Percentiles rank a stretch among this genome's conserved stretches.
phyloP scores from a whole-genome alignment of 2,888 invertebrate species.

The Slavum lentiscoides region DNA sequence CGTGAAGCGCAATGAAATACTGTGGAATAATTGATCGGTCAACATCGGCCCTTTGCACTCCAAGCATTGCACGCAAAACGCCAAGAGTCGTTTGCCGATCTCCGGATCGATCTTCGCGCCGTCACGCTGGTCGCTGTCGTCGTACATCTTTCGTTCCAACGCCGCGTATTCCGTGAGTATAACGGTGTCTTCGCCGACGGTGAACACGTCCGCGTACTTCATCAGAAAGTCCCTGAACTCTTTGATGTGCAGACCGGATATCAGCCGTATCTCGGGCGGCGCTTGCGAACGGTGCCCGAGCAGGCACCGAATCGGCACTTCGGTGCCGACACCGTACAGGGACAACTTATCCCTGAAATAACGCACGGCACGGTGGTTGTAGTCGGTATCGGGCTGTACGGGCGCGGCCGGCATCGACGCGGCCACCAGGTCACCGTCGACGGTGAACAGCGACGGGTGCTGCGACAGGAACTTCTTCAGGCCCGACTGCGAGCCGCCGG shows the following conservation, averaged over 20 bases:
- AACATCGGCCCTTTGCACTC: conserved; percentile 80
- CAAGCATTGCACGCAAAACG: conserved; percentile 81
- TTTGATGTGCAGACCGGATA: conserved; percentile 89
- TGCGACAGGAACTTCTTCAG: conserved; percentile 94
- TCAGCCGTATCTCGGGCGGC: conserved; percentile 93
- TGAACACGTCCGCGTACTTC: conserved; percentile 83
- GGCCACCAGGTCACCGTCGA: conserved; percentile 90
- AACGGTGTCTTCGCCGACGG: conserved; percentile 80
- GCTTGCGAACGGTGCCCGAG: conserved; percentile 96
- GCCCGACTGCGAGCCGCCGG: conserved; percentile 93
- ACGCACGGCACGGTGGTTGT: conserved; percentile 94
- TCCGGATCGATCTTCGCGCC: conserved; percentile 77
- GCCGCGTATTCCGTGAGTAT: conserved; percentile 71
- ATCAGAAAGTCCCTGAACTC: conserved; percentile 89
- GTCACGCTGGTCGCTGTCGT: conserved; percentile 68
- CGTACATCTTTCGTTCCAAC: conserved; percentile 70
- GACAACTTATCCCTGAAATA: conserved; percentile 94
- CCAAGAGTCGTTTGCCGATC: conserved; percentile 78
- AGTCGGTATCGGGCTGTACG: conserved; percentile 62
- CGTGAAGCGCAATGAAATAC: conserved; percentile 75
- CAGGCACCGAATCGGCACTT: conserved; percentile 95
- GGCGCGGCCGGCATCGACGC: conserved; percentile 63
- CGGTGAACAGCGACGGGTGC: conserved; percentile 93
- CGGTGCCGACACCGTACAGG: conserved; percentile 92
- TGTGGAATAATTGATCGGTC: conserved; percentile 84